Percentiles rank a stretch among this genome's conserved stretches.
phyloP scores from a whole-genome alignment of 2,113 vertebrate species.

The Trichechus manatus region DNA sequence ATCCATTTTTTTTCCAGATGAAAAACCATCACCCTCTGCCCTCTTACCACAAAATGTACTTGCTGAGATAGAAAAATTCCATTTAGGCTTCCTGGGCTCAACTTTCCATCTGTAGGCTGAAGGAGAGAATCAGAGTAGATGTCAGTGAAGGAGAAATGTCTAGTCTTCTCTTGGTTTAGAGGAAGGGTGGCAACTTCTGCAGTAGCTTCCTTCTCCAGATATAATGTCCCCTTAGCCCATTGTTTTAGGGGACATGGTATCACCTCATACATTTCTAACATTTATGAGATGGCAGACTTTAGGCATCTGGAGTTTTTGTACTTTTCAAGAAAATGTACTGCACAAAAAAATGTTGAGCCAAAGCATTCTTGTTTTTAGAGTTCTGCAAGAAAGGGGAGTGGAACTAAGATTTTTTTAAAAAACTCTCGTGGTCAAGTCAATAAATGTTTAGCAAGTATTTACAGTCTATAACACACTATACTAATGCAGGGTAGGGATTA shows the following conservation, averaged over 20 bases:
- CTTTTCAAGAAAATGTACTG: background rate
- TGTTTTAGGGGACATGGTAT: background rate
- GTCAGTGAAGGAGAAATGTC: background rate
- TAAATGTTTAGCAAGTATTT: background rate
- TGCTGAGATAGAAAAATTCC: background rate
- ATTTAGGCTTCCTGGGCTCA: background rate
- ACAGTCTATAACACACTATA: background rate
- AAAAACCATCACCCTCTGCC: conserved; percentile 21
- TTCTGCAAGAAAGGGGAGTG: background rate
- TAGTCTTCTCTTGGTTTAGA: background rate
- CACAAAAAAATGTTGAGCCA: background rate
- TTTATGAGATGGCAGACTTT: background rate
- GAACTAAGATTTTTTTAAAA: background rate
- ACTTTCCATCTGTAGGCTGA: background rate
- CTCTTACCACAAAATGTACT: conserved; percentile 55
- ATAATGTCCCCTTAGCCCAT: background rate
- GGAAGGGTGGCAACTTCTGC: background rate
- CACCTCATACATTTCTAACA: background rate
- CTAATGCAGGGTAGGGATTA: background rate
- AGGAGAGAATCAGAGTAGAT: background rate
- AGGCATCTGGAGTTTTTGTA: background rate
- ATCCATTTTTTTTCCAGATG: background rate
- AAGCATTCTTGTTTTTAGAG: background rate
- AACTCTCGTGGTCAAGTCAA: background rate
- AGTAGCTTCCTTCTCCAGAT: background rate